Evolutionary conservation across 2,113 vertebrate genomes (phyloP).

Genomic region (Pao palembangensis): DNA sequence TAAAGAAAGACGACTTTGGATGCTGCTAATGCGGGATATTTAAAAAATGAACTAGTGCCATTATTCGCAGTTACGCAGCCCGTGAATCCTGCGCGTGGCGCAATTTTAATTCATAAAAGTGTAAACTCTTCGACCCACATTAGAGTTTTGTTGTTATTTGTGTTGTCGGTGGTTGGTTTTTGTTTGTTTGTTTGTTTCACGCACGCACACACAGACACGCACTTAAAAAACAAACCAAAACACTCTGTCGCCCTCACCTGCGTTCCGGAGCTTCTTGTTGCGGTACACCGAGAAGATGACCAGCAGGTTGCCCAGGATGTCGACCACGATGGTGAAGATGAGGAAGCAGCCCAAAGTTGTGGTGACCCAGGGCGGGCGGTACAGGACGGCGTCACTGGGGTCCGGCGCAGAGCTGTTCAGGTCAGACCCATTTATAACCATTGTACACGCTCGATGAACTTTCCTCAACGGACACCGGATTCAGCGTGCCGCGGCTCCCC

Average conservation of each 20-base stretch:
- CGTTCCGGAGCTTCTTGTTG: slow-evolving; percentile 92
- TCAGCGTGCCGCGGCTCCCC: slow-evolving; percentile 8
- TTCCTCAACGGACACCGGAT: slow-evolving; percentile 46
- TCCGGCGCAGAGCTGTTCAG: slow-evolving; percentile 77
- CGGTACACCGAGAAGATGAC: slow-evolving; percentile 92
- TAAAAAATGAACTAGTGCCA: background rate
- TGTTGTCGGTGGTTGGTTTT: slow-evolving; percentile 7
- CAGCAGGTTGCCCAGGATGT: slow-evolving; percentile 90
- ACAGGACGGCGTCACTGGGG: slow-evolving; percentile 58
- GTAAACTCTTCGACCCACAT: background rate
- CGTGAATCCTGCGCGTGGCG: background rate
- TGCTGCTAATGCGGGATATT: background rate
- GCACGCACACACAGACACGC: background rate
- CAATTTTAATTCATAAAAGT: background rate
- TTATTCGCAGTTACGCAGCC: background rate
- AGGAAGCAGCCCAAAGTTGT: slow-evolving; percentile 84
- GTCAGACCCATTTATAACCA: slow-evolving; percentile 78
- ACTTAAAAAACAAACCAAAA: background rate
- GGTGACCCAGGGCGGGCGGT: slow-evolving; percentile 83
- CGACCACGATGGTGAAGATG: slow-evolving; percentile 91
- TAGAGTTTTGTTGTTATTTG: background rate
- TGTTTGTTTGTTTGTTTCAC: slow-evolving; percentile 10
- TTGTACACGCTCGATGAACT: slow-evolving; percentile 67
- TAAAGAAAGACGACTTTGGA: background rate
- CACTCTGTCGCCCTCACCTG: slow-evolving; percentile 67